A percentile compares a stretch with the other conserved stretches of the same genome.
Conservation (phyloP, 1,140 invertebrate species). For the Pseudomyrmex flavicornis region DNA sequence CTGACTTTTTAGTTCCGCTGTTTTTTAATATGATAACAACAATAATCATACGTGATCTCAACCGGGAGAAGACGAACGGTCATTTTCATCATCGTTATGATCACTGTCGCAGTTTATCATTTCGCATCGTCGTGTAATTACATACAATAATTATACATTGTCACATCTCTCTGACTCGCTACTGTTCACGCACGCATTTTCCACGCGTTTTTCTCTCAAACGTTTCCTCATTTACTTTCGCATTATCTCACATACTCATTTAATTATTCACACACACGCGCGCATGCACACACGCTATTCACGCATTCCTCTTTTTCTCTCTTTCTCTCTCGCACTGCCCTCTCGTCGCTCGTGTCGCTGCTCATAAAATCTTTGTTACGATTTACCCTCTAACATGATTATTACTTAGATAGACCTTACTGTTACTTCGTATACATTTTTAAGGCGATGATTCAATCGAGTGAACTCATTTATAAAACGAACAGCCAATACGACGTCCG, state of each 20-base stretch:
- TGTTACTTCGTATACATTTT: conserved; percentile 86
- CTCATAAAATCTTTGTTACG: conserved; percentile 84
- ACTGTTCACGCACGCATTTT: conserved; percentile 49
- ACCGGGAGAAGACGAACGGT: conserved; percentile 40
- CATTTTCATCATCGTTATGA: conserved; percentile 70
- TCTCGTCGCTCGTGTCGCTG: conserved; percentile 78
- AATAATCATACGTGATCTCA: conserved; percentile 70
- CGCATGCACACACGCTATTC: conserved; percentile 4
- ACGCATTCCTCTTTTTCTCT: conserved; percentile 25
- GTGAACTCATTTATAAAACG: conserved; percentile 84
- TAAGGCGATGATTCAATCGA: conserved; percentile 86
- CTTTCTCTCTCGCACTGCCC: conserved; percentile 54
- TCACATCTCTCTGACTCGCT: conserved; percentile 55
- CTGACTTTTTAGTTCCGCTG: conserved; percentile 72
- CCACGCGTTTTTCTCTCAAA: conserved; percentile 44
- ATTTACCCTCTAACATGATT: conserved; percentile 84
- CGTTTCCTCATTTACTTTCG: conserved; percentile 42
- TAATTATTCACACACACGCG: conserved; percentile 4
- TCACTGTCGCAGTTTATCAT: conserved; percentile 69
- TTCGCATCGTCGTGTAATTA: conserved; percentile 78
- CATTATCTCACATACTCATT: conserved; percentile 37
- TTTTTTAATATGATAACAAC: conserved; percentile 53
- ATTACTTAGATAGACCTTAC: conserved; percentile 85
- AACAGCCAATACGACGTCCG: conserved; percentile 83
- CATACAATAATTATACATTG: conserved; percentile 83